Evolutionary conservation across 1,140 invertebrate species (phyloP), one percentile per base, ranked within the genome.

Genomic region (Palaemon carinicauda): DNA sequence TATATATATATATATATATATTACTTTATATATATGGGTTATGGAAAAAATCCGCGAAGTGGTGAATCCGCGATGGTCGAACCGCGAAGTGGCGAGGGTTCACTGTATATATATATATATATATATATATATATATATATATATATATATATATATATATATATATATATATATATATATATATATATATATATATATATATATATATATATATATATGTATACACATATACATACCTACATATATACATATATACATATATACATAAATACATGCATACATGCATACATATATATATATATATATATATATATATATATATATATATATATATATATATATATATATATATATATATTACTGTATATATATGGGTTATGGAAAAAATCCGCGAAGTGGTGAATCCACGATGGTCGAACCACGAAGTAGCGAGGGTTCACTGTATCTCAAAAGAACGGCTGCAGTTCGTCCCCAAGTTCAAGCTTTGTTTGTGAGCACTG

Each of bases 1-100:
- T 60, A 60, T 60, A 60, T 60, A 60, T 60, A 60, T 60, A 60
- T 60, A 60, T 60, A 60, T 60, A 60, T 60, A 60, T 60, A 60
- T 60, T 60, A 60, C 14, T 4, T 60, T 60, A 60, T 60, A n/a
- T n/a, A n/a, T 60, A 60, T 60, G 4, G 2, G 4, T 60, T 4
- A n/a, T 60, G 14, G 3, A n/a, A 60, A n/a, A 60, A 41, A 41
- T 41, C 3, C 3, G 33, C 3, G 3, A 41, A 9, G 33, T 41
- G 33, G 33, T 4, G 9, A 41, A 9, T 41, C n/a, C 9, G 9
- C 33, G 4, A 60, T 60, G 54, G 54, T 60, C 3, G 3, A 60
- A n/a, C 14, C 3, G 17, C n/a, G n/a, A n/a, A n/a, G n/a, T n/a
- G n/a, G n/a, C n/a, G n/a, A n/a, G n/a, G n/a, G n/a, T n/a, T n/a